phyloP scores from a whole-genome alignment of 2,797 vertebrate genomes.

The Acanthornis magna region DNA sequence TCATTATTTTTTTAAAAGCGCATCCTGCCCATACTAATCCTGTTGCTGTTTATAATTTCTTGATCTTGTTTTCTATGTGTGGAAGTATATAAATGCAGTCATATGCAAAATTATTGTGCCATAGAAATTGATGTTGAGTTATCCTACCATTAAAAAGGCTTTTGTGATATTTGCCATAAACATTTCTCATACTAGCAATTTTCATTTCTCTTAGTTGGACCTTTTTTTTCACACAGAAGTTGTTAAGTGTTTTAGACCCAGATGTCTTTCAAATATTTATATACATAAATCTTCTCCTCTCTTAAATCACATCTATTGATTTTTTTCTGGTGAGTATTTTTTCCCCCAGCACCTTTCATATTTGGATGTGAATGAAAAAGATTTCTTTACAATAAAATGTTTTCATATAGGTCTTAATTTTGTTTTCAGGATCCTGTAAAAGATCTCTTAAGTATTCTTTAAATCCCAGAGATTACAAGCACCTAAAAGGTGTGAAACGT shows the following conservation, averaged over 20 bases:
- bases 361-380: not conserved
- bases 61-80: not conserved
- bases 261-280: not conserved
- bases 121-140: not conserved
- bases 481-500: not conserved
- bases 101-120: not conserved
- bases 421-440: not conserved
- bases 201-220: not conserved
- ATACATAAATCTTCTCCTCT: not conserved
- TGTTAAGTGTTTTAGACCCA: not conserved
- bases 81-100: not conserved
- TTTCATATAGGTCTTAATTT: not conserved
- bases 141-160: not conserved
- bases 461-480: not conserved
- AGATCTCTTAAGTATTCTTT: not conserved
- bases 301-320: not conserved
- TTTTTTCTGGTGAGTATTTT: not conserved
- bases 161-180: not conserved
- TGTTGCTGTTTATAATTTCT: not conserved
- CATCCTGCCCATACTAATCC: not conserved
- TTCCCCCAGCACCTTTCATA: not conserved
- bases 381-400: not conserved
- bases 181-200: not conserved
- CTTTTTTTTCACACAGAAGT: not conserved
- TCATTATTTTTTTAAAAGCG: not conserved